Evolutionary conservation across 2,797 vertebrate genomes (phyloP).

Genomic region (Brachyrhaphis roseni): DNA sequence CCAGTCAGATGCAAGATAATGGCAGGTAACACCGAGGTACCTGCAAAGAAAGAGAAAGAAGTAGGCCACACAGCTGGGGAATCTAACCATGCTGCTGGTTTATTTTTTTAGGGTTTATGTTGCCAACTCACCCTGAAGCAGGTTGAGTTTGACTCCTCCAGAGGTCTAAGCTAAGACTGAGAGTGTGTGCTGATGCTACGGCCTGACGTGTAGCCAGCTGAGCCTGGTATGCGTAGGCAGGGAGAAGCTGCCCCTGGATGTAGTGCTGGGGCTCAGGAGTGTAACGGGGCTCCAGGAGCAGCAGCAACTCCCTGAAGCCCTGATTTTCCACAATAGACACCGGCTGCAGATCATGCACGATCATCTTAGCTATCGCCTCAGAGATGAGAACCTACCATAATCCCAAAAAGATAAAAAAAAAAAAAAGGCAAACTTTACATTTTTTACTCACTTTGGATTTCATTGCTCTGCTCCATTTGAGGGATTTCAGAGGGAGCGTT

Average conservation of each 20-base stretch:
- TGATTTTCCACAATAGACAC: slow-evolving; percentile 82
- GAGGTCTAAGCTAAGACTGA: slow-evolving; percentile 83
- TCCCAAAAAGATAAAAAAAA: slow-evolving; percentile 4
- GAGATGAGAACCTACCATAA: slow-evolving; percentile 77
- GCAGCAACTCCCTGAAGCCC: slow-evolving; percentile 83
- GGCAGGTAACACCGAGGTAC: slow-evolving; percentile 84
- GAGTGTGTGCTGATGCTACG: slow-evolving; percentile 78
- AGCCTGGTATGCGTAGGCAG: slow-evolving; percentile 84
- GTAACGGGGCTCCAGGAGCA: slow-evolving; percentile 85
- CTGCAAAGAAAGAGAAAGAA: slow-evolving; percentile 44
- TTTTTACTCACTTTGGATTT: background rate
- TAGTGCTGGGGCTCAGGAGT: slow-evolving; percentile 79
- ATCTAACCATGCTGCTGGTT: slow-evolving; percentile 14
- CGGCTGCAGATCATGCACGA: slow-evolving; percentile 83
- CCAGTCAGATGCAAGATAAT: slow-evolving; percentile 84
- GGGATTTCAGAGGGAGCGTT: background rate
- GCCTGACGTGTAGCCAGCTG: slow-evolving; percentile 82
- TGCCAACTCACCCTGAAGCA: slow-evolving; percentile 66
- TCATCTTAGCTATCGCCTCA: slow-evolving; percentile 85
- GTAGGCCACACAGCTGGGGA: slow-evolving; percentile 13
- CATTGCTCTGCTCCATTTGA: background rate
- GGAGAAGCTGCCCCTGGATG: slow-evolving; percentile 83
- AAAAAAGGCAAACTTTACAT: accelerated
- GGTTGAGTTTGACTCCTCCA: slow-evolving; percentile 67
- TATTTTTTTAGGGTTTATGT: slow-evolving; percentile 28